These are phyloP conservation scores for Choreutis nemorana DNA, from an alignment of 2,888 invertebrate genomes.

Conservation along the genomic window DNA sequence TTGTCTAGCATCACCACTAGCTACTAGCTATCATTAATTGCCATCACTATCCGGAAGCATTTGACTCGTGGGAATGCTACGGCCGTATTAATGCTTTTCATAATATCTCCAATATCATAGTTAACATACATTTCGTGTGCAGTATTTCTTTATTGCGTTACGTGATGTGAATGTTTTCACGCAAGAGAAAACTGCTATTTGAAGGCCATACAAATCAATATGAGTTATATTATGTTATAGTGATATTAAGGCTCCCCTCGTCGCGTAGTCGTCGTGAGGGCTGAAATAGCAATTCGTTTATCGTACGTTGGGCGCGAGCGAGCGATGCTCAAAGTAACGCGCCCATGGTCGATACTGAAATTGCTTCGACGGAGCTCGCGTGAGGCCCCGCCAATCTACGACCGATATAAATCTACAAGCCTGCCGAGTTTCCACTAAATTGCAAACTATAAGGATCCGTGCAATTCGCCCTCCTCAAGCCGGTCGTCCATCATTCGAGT, in stretches of 20 bases:
- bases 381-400: constrained; percentile 43
- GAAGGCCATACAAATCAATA: constrained; percentile 32
- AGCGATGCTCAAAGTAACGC: constrained; percentile 19
- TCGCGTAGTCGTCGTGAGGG: constrained; percentile 20
- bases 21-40: constrained; percentile 37
- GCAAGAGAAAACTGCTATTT: constrained; percentile 8
- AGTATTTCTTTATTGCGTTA: constrained; percentile 31
- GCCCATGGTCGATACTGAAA: constrained; percentile 36
- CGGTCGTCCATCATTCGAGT: constrained; percentile 15
- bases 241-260: no score
- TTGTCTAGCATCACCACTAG: constrained; percentile 43
- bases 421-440: constrained; percentile 50
- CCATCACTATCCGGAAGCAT: constrained; percentile 30
- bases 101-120: constrained; percentile 7
- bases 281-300: constrained; percentile 30
- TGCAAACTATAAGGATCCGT: constrained; percentile 44
- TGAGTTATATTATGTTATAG: constrained; percentile 23
- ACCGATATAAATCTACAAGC: constrained; percentile 55
- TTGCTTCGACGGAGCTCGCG: constrained; percentile 46
- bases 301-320: constrained; percentile 19
- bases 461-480: constrained; percentile 29
- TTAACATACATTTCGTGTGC: constrained; percentile 20
- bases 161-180: constrained; percentile 33
- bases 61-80: constrained; percentile 37
- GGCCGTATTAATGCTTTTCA: constrained; percentile 14